A percentile compares a stretch with the other conserved stretches of the same genome.
phyloP scores from a whole-genome alignment of 2,888 invertebrate species.

The Eristalis pertinax region DNA sequence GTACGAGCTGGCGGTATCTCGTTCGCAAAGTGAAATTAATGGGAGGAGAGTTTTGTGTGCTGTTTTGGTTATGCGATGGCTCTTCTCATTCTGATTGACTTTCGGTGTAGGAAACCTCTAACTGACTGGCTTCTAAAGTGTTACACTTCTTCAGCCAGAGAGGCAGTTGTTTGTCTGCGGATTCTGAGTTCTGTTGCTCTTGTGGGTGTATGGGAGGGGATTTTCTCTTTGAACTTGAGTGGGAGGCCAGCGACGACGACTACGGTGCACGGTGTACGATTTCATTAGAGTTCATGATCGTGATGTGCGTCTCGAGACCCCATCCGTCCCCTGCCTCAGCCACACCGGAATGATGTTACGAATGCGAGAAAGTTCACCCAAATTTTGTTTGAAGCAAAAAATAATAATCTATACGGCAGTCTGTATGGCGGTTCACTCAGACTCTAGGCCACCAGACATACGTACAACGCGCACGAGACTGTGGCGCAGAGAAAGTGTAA shows the following conservation, averaged over 20 bases:
- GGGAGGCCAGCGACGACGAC: slow-evolving; percentile 47
- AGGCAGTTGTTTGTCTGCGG: not conserved
- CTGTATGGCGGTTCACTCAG: slow-evolving; percentile 37
- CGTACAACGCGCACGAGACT: slow-evolving; percentile 27
- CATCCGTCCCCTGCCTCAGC: no score
- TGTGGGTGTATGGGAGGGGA: slow-evolving; percentile 1
- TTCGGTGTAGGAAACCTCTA: slow-evolving; percentile 48
- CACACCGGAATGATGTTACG: slow-evolving; percentile 17
- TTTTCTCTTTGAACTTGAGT: slow-evolving; percentile 52
- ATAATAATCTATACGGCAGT: slow-evolving; percentile 69
- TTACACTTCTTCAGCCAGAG: slow-evolving; percentile 55
- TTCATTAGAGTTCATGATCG: slow-evolving; percentile 71
- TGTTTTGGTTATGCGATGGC: slow-evolving; percentile 15
- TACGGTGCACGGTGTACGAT: slow-evolving; percentile 37
- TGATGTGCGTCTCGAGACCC: slow-evolving; percentile 62
- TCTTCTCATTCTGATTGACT: slow-evolving; percentile 62
- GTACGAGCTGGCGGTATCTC: not conserved
- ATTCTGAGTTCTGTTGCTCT: slow-evolving; percentile 20
- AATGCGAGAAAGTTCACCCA: slow-evolving; percentile 79
- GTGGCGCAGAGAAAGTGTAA: slow-evolving; percentile 74
- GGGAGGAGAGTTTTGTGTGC: slow-evolving; percentile 31
- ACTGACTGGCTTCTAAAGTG: slow-evolving; percentile 43
- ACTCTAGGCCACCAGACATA: slow-evolving; percentile 67
- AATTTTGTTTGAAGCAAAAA: slow-evolving; percentile 66
- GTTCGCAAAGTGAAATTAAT: slow-evolving; percentile 68